These are phyloP conservation scores for Paramormyrops kingsleyae DNA, from an alignment of 2,113 vertebrate species.

Conservation along the genomic window DNA sequence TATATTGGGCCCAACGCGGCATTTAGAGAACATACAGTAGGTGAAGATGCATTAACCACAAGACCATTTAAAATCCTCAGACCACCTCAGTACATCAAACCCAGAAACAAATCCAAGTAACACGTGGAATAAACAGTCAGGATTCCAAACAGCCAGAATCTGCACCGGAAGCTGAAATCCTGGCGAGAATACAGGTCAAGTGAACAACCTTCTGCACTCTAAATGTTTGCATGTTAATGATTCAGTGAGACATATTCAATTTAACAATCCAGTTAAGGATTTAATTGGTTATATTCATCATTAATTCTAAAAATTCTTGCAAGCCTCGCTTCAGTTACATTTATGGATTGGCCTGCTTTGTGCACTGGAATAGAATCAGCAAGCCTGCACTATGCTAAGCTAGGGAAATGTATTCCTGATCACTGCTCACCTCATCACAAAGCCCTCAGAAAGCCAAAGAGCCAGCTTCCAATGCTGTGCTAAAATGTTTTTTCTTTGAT, in stretches of 20 bases:
- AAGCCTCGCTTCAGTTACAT: neutral
- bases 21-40: neutral
- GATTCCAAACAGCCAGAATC: neutral
- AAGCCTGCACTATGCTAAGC: neutral
- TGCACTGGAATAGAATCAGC: neutral
- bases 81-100: neutral
- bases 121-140: neutral
- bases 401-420: neutral
- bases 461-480: neutral
- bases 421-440: neutral
- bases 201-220: neutral
- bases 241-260: neutral
- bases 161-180: neutral
- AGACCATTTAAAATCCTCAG: neutral
- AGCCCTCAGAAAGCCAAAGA: neutral
- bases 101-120: neutral
- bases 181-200: neutral
- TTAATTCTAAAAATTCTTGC: neutral
- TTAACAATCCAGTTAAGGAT: neutral
- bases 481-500: neutral
- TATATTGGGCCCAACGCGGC: neutral
- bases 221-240: neutral
- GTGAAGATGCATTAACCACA: neutral
- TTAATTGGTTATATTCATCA: neutral
- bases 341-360: conserved; percentile 1